phyloP scores from a whole-genome alignment of 2,888 invertebrate genomes.

The Sinhomidia bicolor region DNA sequence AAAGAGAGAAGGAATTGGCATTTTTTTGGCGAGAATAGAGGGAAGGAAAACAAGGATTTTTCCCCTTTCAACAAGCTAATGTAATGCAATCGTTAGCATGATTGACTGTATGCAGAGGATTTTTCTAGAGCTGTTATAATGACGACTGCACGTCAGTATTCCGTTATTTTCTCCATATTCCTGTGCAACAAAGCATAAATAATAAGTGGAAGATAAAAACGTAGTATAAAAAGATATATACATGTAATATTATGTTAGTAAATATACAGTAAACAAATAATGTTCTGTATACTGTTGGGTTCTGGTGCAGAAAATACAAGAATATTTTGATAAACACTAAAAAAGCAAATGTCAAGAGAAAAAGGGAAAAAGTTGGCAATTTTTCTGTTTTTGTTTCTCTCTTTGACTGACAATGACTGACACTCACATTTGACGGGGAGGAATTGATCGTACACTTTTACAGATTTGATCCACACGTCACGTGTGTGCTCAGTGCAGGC shows the following conservation, averaged over 20 bases:
- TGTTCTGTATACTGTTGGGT: no score
- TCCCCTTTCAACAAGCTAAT: background rate
- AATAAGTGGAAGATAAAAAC: background rate
- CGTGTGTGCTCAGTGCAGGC: no score
- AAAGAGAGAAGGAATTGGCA: background rate
- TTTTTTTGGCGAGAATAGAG: background rate
- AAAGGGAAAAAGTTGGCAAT: background rate
- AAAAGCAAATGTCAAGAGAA: background rate
- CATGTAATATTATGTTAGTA: no score
- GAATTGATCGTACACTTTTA: no score
- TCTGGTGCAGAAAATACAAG: no score
- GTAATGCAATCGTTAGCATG: background rate
- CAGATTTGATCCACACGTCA: no score
- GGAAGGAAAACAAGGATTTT: constrained; percentile 2
- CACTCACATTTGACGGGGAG: background rate
- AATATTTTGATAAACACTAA: background rate
- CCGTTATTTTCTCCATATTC: constrained; percentile 15
- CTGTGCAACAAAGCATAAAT: background rate
- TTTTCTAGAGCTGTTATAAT: background rate
- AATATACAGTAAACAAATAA: no score
- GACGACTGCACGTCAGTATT: background rate
- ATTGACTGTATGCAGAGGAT: background rate
- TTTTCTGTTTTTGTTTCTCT: background rate
- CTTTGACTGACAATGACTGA: background rate
- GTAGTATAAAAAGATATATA: background rate